These are phyloP conservation scores for Pempheris klunzingeri DNA, from an alignment of 2,797 vertebrate genomes.

Conservation along the genomic window DNA sequence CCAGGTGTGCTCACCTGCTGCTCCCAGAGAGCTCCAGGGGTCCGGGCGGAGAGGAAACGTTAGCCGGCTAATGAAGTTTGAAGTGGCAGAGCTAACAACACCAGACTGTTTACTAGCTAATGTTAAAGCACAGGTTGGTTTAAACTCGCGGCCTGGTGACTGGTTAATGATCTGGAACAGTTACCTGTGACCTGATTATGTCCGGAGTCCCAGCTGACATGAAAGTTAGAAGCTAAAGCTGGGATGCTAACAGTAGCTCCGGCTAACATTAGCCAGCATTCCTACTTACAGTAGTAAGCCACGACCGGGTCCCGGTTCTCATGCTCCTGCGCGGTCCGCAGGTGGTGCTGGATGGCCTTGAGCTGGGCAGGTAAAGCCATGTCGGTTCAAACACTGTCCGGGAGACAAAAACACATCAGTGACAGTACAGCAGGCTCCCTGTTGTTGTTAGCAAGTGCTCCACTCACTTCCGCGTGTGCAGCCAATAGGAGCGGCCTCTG, in stretches of 20 bases:
- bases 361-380: constrained; percentile 92
- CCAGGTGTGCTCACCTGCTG: too few relatives aligned
- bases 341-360: constrained; percentile 91
- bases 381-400: not conserved
- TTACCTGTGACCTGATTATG: not conserved
- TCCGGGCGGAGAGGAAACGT: constrained; percentile 1
- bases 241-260: constrained; percentile 33
- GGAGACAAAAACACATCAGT: not conserved
- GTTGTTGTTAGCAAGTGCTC: constrained; percentile 51
- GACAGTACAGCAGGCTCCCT: not conserved
- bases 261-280: constrained; percentile 44
- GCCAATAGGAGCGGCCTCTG: constrained; percentile 55
- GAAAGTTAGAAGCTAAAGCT: too few relatives aligned
- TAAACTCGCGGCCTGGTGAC: not conserved
- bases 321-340: constrained; percentile 95
- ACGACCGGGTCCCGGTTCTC: constrained; percentile 95
- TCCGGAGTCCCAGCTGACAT: too few relatives aligned
- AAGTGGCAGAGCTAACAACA: not conserved
- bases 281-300: constrained; percentile 95
- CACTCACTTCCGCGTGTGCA: constrained; percentile 66
- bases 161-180: not conserved
- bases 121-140: rapidly evolving
- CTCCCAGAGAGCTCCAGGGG: too few relatives aligned
- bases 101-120: not conserved
- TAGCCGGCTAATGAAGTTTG: constrained; percentile 29